phyloP scores from a whole-genome alignment of 2,888 invertebrate genomes.

The Hypolimnas misippus region DNA sequence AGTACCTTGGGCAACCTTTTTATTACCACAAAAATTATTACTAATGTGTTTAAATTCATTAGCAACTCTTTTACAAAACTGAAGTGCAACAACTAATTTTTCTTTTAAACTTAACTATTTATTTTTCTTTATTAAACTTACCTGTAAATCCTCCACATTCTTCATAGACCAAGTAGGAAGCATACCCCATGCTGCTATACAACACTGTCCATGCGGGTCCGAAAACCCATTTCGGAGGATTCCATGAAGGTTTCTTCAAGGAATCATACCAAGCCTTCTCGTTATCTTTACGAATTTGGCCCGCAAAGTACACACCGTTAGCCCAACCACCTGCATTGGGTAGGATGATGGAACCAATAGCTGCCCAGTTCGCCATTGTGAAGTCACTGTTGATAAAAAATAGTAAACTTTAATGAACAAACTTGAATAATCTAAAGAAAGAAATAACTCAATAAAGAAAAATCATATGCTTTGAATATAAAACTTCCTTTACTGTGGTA shows the following conservation, averaged over 20 bases:
- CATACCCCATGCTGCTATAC: slow-evolving; percentile 93
- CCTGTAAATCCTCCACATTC: slow-evolving; percentile 90
- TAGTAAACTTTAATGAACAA: too few species aligned
- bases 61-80: too few species aligned
- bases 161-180: slow-evolving; percentile 91
- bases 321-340: slow-evolving; percentile 88
- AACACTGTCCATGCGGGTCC: slow-evolving; percentile 92
- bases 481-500: too few species aligned
- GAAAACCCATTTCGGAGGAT: slow-evolving; percentile 92
- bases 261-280: slow-evolving; percentile 67
- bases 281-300: slow-evolving; percentile 80
- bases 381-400: slow-evolving; percentile 48
- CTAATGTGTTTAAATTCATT: too few species aligned
- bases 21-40: too few species aligned
- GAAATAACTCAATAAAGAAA: not conserved
- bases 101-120: too few species aligned
- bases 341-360: slow-evolving; percentile 65
- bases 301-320: slow-evolving; percentile 86
- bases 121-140: too few species aligned
- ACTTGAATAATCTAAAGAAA: not conserved
- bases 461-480: too few species aligned
- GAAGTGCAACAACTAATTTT: too few species aligned
- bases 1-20: too few species aligned
- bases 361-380: slow-evolving; percentile 65
- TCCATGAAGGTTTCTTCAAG: slow-evolving; percentile 87